phyloP scores from a whole-genome alignment of 2,888 invertebrate species.

The Nemotelus pantherinus region DNA sequence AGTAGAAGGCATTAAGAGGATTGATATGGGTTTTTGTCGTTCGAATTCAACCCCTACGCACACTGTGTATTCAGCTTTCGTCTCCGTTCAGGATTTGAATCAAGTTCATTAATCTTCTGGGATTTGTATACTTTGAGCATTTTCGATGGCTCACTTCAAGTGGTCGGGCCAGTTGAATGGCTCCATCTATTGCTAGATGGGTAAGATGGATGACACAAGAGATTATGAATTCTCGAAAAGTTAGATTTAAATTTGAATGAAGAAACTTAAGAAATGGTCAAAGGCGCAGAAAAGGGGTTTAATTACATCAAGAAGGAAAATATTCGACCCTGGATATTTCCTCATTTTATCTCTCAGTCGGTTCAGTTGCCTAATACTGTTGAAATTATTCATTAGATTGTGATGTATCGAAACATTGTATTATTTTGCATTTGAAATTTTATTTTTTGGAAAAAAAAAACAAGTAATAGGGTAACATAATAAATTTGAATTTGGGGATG shows the following conservation, averaged over 20 bases:
- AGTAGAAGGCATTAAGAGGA: constrained; percentile 15
- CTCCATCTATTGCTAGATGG: background rate
- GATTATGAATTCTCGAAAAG: background rate
- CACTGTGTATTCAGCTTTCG: background rate
- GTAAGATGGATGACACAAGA: background rate
- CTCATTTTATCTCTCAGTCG: no score
- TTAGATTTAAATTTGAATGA: background rate
- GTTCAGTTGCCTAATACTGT: no score
- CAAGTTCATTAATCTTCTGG: constrained; percentile 19
- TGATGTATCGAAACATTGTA: no score
- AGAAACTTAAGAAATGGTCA: background rate
- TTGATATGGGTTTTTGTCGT: constrained; percentile 32
- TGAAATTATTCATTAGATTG: no score
- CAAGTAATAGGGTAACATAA: no score
- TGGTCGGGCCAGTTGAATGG: background rate
- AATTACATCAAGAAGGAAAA: background rate
- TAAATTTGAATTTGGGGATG: no score
- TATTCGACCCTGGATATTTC: no score
- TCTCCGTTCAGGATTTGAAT: background rate
- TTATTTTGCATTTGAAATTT: no score
- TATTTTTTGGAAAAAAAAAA: no score
- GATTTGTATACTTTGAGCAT: constrained; percentile 1
- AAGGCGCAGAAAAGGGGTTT: background rate
- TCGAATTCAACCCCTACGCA: constrained; percentile 5
- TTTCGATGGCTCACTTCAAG: background rate